Evolutionary conservation across 2,113 vertebrate species (phyloP), one percentile per base, ranked within the genome.

Genomic region (Glareola pratincola): DNA sequence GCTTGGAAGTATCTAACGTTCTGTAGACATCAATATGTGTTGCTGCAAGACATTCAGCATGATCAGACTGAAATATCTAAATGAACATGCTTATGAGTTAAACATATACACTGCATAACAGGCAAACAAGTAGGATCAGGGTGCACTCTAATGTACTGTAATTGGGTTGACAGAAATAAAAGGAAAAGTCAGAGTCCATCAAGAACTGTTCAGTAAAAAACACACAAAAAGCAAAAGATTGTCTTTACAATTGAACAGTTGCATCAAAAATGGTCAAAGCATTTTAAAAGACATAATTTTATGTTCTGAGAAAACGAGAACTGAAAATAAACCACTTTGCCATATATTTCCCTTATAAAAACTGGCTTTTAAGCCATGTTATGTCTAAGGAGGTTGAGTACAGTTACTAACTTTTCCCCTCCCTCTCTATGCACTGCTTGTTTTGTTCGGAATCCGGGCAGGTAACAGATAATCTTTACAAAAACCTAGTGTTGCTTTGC

Each of bases 151-250:
- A 97, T 92, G 97, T 95, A 96, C 96, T 94, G 96, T 98, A 98
- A 98, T 98, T 98, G 98, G 86, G 96, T 97, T 98, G 98, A 98
- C 98, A 98, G 98, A 98, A 98, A 98, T 98, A 98, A 98, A 98
- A 98, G 98, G 98, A 98, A 98, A 98, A 98, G 98, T 98, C 97
- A 98, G 97, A 98, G 98, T 98, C 97, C 97, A 98, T 98, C 98
- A 98, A 98, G 98, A 98, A 98, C 96, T 98, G 97, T 97, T 98
- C 97, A 96, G 98, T 97, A 98, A 98, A 98, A 97, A 98, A 87
- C 88, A 90, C 83, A 97, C 94, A 97, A 93, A 97, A 97, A 84
- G 84, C 93, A 95, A 97, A 95, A 95, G 95, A 92, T 94, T 97
- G 97, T 96, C 97, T 97, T 97, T 97, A 78, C 95, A 98, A 98